phyloP scores from a whole-genome alignment of 2,888 invertebrate genomes.

The Ceriagrion tenellum region DNA sequence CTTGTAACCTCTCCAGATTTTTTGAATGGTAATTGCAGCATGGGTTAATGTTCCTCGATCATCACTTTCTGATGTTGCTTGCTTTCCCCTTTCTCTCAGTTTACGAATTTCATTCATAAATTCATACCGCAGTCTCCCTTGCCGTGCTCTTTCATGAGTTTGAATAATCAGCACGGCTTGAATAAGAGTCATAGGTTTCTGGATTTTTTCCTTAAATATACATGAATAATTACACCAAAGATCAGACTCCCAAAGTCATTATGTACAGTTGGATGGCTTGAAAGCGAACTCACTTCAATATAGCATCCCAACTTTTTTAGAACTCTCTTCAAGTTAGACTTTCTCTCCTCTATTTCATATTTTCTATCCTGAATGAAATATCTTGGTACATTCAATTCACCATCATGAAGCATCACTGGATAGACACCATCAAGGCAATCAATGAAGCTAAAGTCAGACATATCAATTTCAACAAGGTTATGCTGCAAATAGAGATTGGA shows the following conservation, averaged over 20 bases:
- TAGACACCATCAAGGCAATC: constrained; percentile 86
- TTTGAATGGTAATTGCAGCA: constrained; percentile 63
- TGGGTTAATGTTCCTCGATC: background rate
- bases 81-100: constrained; percentile 46
- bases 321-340: constrained; percentile 69
- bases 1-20: constrained; percentile 62
- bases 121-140: constrained; percentile 62
- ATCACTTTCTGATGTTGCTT: constrained; percentile 44
- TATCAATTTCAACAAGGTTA: constrained; percentile 70
- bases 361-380: constrained; percentile 82
- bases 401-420: constrained; percentile 84
- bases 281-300: constrained; percentile 38
- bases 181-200: constrained; percentile 50
- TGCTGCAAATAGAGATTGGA: constrained; percentile 44
- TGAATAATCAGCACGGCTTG: constrained; percentile 65
- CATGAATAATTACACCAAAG: background rate
- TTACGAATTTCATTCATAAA: constrained; percentile 64
- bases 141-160: constrained; percentile 68
- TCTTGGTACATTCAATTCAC: constrained; percentile 83
- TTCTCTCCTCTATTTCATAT: constrained; percentile 74
- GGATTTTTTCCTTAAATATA: constrained; percentile 14
- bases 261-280: background rate
- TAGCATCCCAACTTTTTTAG: constrained; percentile 61
- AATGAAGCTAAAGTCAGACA: constrained; percentile 81
- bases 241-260: background rate